Percentiles rank a stretch among this genome's conserved stretches.
phyloP scores from a whole-genome alignment of 2,888 invertebrate genomes.

The Phyto melanocephala region DNA sequence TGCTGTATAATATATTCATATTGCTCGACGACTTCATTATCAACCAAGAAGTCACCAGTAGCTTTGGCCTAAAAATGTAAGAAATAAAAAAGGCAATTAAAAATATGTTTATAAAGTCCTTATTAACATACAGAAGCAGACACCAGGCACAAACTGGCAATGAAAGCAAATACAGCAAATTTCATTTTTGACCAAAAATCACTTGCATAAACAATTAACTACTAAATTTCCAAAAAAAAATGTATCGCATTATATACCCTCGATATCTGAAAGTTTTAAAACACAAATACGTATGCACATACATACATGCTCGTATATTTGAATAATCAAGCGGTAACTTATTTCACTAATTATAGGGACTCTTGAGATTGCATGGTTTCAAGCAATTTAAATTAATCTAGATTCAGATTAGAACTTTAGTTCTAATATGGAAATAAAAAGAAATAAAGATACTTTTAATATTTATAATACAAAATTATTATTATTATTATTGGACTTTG shows the following conservation, averaged over 20 bases:
- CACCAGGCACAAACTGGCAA: conserved; percentile 54
- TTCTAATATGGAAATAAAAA: too few relatives aligned
- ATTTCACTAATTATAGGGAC: not conserved
- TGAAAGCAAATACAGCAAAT: conserved; percentile 40
- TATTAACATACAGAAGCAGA: conserved; percentile 41
- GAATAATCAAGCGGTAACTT: not conserved
- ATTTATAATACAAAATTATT: too few relatives aligned
- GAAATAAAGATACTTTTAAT: too few relatives aligned
- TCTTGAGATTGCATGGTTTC: not conserved
- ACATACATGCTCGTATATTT: too few relatives aligned
- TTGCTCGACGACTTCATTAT: not conserved
- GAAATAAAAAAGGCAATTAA: not conserved
- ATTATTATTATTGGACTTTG: too few relatives aligned
- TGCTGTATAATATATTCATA: conserved; percentile 16
- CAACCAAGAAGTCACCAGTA: not conserved
- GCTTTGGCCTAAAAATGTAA: not conserved
- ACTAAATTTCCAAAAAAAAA: not conserved
- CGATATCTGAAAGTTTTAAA: too few relatives aligned
- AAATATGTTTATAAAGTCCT: not conserved
- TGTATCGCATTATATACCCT: not conserved
- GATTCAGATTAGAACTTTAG: too few relatives aligned
- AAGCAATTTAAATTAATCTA: too few relatives aligned
- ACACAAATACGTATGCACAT: too few relatives aligned
- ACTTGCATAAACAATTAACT: not conserved
- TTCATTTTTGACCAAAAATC: conserved; percentile 32